A percentile compares a stretch with the other conserved stretches of the same genome.
These are phyloP conservation scores for Diadumene lineata DNA, from an alignment of 92 coral and sea anemone genomes.

Conservation along the genomic window DNA sequence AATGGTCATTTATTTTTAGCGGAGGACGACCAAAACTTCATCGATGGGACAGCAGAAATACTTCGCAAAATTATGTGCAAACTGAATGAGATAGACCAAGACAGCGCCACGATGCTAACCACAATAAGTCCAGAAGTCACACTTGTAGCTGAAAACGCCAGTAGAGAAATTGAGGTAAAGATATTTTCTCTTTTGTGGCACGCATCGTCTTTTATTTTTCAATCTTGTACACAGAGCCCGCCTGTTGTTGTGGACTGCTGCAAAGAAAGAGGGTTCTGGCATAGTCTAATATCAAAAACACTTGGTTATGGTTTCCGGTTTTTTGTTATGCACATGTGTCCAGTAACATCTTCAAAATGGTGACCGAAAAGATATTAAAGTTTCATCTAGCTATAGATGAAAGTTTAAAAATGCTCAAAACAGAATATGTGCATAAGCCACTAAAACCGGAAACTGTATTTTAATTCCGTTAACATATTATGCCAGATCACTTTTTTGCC, in stretches of 20 bases:
- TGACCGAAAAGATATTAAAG: no score
- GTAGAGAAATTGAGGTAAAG: not conserved
- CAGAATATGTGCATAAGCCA: no score
- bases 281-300: no score
- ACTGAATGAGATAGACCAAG: constrained; percentile 6
- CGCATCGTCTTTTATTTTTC: not conserved
- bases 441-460: not conserved
- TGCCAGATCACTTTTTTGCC: not conserved
- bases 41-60: not conserved
- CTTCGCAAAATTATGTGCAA: not conserved
- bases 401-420: no score
- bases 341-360: no score
- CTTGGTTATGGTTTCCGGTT: no score
- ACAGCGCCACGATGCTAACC: not conserved
- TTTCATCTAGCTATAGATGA: no score
- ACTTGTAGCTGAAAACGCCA: not conserved
- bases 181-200: not conserved
- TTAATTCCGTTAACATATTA: not conserved
- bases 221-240: not conserved
- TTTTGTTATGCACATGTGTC: no score
- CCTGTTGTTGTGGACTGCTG: not conserved
- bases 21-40: not conserved
- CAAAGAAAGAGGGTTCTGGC: no score
- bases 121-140: not conserved
- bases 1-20: not conserved